Conservation (phyloP, 2,113 vertebrate species). For the Gopherus flavomarginatus region DNA sequence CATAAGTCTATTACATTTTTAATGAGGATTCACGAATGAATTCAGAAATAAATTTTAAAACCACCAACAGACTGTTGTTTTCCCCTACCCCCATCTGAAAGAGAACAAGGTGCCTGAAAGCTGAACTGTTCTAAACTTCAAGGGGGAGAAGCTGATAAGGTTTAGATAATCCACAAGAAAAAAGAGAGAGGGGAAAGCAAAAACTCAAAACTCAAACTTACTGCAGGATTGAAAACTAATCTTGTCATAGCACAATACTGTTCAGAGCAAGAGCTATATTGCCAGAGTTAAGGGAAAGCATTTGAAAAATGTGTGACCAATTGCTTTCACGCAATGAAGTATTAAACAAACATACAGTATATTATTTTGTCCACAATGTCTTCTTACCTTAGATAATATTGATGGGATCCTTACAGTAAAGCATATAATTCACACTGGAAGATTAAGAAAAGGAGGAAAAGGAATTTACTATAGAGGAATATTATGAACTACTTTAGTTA, state of each 20-base stretch:
- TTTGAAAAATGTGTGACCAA: neutral
- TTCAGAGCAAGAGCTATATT: neutral
- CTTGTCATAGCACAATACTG: neutral
- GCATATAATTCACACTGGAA: neutral
- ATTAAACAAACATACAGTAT: neutral
- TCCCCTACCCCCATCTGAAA: neutral
- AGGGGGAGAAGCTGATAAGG: conserved; percentile 42
- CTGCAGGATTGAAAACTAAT: conserved; percentile 23
- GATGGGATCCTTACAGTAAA: neutral
- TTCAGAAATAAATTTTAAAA: conserved; percentile 53
- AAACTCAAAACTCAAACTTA: conserved; percentile 14
- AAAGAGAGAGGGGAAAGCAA: neutral
- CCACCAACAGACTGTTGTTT: neutral
- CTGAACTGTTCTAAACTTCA: conserved; percentile 36
- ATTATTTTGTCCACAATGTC: neutral
- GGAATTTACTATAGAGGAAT: neutral
- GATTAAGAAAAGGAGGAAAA: neutral
- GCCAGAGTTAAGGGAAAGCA: neutral
- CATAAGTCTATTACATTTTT: conserved; percentile 62
- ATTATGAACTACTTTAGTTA: neutral
- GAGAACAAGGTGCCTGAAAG: conserved; percentile 19
- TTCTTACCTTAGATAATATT: neutral
- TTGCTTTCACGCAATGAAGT: neutral
- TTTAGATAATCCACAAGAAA: conserved; percentile 52
- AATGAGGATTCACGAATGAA: conserved; percentile 56